A percentile compares a stretch with the other conserved stretches of the same genome.
phyloP scores from a whole-genome alignment of 2,113 vertebrate species.

The Tyrannus savana region DNA sequence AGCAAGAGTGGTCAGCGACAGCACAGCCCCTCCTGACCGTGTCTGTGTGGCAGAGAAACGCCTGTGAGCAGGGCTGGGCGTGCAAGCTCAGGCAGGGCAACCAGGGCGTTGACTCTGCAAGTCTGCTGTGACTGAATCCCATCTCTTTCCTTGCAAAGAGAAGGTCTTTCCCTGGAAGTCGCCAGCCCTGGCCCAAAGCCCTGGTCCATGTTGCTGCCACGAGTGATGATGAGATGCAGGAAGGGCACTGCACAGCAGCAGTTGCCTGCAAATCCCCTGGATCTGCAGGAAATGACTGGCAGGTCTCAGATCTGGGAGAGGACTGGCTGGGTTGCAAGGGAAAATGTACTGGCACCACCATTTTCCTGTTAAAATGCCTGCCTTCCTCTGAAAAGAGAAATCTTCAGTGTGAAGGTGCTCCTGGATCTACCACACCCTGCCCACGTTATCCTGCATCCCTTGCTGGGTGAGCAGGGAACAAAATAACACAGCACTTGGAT shows the following conservation, averaged over 20 bases:
- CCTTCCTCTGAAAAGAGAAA: background rate
- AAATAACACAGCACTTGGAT: background rate
- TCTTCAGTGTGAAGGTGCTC: background rate
- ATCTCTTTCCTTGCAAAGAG: background rate
- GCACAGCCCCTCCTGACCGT: background rate
- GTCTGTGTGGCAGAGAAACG: background rate
- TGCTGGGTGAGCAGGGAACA: rapidly evolving
- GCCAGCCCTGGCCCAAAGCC: background rate
- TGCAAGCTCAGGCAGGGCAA: background rate
- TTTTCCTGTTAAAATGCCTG: background rate
- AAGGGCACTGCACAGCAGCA: background rate
- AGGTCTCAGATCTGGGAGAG: background rate
- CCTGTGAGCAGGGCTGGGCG: background rate
- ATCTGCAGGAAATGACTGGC: background rate
- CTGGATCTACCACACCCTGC: background rate
- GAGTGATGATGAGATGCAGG: background rate
- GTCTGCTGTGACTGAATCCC: background rate
- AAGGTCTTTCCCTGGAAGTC: background rate
- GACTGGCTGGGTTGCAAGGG: background rate
- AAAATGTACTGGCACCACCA: background rate
- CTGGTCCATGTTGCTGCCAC: rapidly evolving
- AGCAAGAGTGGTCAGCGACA: background rate
- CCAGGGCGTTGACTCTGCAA: background rate
- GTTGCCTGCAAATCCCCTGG: background rate
- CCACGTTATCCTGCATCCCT: background rate